Evolutionary conservation across 2,113 vertebrate genomes (phyloP), one percentile per base, ranked within the genome.

Genomic region (Dendropsophus ebraccatus): DNA sequence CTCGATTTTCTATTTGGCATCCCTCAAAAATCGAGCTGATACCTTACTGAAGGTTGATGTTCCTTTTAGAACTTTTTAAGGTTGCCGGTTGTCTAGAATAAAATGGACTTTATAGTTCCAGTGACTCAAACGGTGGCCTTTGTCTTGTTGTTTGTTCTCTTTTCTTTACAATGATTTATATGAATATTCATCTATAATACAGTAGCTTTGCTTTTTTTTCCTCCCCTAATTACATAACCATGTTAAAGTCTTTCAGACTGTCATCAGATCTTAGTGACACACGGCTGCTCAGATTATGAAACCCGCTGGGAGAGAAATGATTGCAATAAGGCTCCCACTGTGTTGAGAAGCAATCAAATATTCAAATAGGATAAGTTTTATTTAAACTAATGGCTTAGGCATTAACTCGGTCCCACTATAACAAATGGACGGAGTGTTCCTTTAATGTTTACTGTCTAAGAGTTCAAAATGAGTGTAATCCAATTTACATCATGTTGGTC

Each of bases 321-420:
- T 86, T 86, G 78, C 85, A 86, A 72, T 86, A 73, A 86, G 84
- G 49, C 37, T 86, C 84, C 77, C 28, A 60, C 77, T 21, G 84
- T 80, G 84, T 73, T n/a, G n/a, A 81, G 84, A 86, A 86, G 84
- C 77, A 86, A 86, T 86, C 77, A 86, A 86, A 86, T 86, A 86
- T 86, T 86, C 77, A 86, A 86, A 86, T 86, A 41, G 67, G 52
- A 49, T 72, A 67, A 54, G 78, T 81, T 81, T 86, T 86, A 86
- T 86, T 81, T 86, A 86, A 81, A 54, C 52, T 62, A 86, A 81
- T 81, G 35, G 56, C 5, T 30, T 30, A 62, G 50, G 32, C 65
- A 49, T 73, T 81, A 74, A 56, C 49, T 45, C 9, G 14, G 23
- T 16, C 58, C 35, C 37, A 65, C 78, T 28, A 62, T 58, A 25